Percentiles rank a stretch among this genome's conserved stretches.
phyloP scores from a whole-genome alignment of 2,888 invertebrate species.

The Pollenia amentaria region DNA sequence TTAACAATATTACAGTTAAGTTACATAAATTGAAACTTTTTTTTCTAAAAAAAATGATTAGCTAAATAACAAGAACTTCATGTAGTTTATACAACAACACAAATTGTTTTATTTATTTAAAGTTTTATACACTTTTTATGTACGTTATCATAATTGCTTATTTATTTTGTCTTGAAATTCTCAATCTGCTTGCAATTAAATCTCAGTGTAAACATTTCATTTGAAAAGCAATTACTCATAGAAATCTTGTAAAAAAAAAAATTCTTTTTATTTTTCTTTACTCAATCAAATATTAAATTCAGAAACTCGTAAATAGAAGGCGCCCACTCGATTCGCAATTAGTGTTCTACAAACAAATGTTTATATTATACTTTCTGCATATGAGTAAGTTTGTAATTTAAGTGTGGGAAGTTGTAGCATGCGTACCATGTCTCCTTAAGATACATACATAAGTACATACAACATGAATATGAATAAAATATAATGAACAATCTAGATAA shows the following conservation, averaged over 20 bases:
- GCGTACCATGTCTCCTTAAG: neutral
- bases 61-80: no score
- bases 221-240: neutral
- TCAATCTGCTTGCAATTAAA: slow-evolving; percentile 8
- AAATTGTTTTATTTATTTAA: no score
- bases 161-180: neutral
- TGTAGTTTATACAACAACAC: no score
- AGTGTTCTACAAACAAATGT: slow-evolving; percentile 14
- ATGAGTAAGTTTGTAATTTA: neutral
- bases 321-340: slow-evolving; percentile 5
- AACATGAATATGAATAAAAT: slow-evolving; percentile 24
- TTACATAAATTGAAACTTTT: no score
- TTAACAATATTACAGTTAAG: no score
- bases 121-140: neutral
- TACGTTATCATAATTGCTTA: neutral
- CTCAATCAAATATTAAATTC: slow-evolving; percentile 2
- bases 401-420: slow-evolving; percentile 45
- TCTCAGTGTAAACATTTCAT: slow-evolving; percentile 4
- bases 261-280: neutral
- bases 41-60: no score
- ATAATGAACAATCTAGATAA: slow-evolving; percentile 36
- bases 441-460: no score
- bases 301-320: neutral
- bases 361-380: neutral
- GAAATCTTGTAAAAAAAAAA: neutral